Conservation (phyloP, 2,888 invertebrate genomes). For the Torymus tubicola region DNA sequence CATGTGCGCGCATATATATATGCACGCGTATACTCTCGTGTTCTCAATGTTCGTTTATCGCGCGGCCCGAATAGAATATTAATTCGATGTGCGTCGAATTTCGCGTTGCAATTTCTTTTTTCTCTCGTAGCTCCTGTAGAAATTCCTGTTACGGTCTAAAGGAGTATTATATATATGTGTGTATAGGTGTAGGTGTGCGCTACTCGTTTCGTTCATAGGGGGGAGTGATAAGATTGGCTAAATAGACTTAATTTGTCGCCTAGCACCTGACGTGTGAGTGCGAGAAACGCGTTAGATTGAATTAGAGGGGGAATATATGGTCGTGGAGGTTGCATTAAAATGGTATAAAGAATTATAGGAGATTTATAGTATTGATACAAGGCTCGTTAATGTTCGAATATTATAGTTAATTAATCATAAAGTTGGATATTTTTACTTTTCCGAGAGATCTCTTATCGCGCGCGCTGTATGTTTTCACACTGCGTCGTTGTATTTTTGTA, state of each 20-base stretch:
- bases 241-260: slow-evolving; percentile 39
- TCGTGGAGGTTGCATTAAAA: too few relatives aligned
- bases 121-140: too few relatives aligned
- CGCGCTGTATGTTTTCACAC: too few relatives aligned
- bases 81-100: slow-evolving; percentile 23
- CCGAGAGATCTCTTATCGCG: not conserved
- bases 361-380: not conserved
- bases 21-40: slow-evolving; percentile 52
- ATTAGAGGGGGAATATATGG: not conserved
- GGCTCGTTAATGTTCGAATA: not conserved
- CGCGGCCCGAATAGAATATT: slow-evolving; percentile 56
- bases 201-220: not conserved
- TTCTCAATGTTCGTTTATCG: slow-evolving; percentile 67
- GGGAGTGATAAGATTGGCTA: slow-evolving; percentile 29
- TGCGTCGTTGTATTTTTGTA: too few relatives aligned
- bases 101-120: too few relatives aligned
- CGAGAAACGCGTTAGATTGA: not conserved
- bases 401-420: slow-evolving; percentile 4
- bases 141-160: too few relatives aligned
- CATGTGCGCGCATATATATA: too few relatives aligned
- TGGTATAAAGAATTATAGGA: not conserved
- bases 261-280: slow-evolving; percentile 23
- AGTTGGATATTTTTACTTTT: not conserved
- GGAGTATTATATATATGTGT: too few relatives aligned
- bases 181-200: too few relatives aligned